Evolutionary conservation across 2,888 invertebrate genomes (phyloP).

Genomic region (Chalcosyrphus nemorum): DNA sequence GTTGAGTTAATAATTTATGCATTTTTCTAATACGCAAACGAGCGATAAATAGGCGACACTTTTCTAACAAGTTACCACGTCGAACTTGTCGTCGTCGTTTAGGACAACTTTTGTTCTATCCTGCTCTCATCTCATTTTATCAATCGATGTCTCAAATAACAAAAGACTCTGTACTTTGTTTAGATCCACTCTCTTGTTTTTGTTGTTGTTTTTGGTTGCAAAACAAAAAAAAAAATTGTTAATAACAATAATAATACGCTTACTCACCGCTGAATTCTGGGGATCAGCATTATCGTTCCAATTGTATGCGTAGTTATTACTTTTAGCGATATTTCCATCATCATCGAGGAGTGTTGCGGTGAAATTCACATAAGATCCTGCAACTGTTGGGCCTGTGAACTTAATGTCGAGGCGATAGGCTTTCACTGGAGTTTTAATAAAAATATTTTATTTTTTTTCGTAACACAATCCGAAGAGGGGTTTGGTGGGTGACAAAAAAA

Average conservation of each 20-base stretch:
- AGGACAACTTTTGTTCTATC: neutral
- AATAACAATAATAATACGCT: constrained; percentile 27
- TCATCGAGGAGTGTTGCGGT: constrained; percentile 79
- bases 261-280: constrained; percentile 74
- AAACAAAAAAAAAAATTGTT: no score
- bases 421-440: constrained; percentile 67
- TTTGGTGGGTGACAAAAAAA: constrained; percentile 40
- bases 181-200: constrained; percentile 5
- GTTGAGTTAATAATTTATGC: constrained; percentile 35
- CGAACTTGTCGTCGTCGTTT: neutral
- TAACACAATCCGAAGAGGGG: constrained; percentile 49
- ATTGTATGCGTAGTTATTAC: constrained; percentile 83
- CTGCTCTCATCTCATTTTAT: no score
- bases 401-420: constrained; percentile 83
- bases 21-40: constrained; percentile 20
- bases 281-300: constrained; percentile 85
- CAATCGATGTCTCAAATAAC: neutral
- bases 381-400: constrained; percentile 87
- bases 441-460: neutral
- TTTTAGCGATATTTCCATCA: constrained; percentile 76
- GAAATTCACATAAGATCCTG: constrained; percentile 88
- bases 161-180: neutral
- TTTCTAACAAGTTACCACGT: neutral
- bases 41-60: no score
- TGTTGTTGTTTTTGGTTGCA: constrained; percentile 23